Base-by-base conservation (phyloP, 1,140 invertebrate species). In the Anthonomus grandis region DNA sequence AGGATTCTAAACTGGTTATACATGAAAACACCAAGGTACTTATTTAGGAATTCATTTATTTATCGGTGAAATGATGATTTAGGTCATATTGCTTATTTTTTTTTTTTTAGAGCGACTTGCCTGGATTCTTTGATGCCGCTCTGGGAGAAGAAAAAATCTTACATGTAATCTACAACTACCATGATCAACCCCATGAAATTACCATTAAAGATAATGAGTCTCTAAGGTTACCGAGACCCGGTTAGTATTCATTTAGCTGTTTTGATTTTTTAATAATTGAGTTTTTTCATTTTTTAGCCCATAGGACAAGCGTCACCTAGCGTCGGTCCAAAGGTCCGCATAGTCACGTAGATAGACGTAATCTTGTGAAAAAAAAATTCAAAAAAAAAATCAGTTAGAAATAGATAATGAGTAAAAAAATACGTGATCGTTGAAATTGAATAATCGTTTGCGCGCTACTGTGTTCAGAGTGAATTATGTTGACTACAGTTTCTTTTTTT, bases 41-140 rank as follows among this genome's bases (percentile, higher is more conserved):
- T 37, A 47, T 9, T 44, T 13, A 57, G 31, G 59, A 46, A 39
- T 22, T 57, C 37, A 45, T 48, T 1, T 18, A 46, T 13, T 25
- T 15, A 19, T 17, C 21, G 23, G 25, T 39, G 34, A 39, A 48
- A 49, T 59, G 60, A 58, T 3, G 6, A n/a, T n/a, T n/a, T n/a
- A n/a, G n/a, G n/a, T n/a, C n/a, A n/a, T 17, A 46, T 25, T 46
- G 5, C 4, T 45, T 65, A 41, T 17, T 13, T 49, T 2, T 21
- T 10, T 19, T 37, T 49, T 61, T 83, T 38, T 74, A 98, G 95
- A 88, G 88, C 70, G 90, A 96, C 70, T 75, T 98, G 45, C 90
- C 95, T 25, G 96, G 96, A 21, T 98, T 99, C 75, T 98, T 91
- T 75, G 96, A 98, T 75, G 93, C 95, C 0, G 93, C 92, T 69